These are phyloP conservation scores for Chaetodon trifascialis DNA, from an alignment of 2,113 vertebrate genomes.

Conservation along the genomic window DNA sequence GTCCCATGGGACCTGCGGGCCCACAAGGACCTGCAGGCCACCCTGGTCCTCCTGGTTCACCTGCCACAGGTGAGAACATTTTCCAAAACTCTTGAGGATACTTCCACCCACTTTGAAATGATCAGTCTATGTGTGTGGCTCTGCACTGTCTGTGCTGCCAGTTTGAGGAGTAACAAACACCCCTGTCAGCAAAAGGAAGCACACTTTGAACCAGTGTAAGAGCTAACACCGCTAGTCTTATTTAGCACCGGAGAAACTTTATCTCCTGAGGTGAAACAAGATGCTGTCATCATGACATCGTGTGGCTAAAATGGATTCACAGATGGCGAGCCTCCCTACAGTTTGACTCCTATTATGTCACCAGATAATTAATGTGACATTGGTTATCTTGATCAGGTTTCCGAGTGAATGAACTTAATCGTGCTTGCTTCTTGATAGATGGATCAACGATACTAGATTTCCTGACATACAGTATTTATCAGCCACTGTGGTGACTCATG, in stretches of 20 bases:
- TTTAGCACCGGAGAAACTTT: constrained; percentile 74
- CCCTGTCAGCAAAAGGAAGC: constrained; percentile 45
- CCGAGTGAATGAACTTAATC: constrained; percentile 46
- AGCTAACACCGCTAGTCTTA: constrained; percentile 61
- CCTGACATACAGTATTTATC: constrained; percentile 26
- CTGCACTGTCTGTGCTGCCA: not conserved
- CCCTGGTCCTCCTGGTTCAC: constrained; percentile 90
- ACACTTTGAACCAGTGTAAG: constrained; percentile 52
- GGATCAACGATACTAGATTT: constrained; percentile 32
- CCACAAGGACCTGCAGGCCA: constrained; percentile 91
- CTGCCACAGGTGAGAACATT: constrained; percentile 87
- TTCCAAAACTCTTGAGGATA: not conserved
- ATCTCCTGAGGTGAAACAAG: constrained; percentile 66
- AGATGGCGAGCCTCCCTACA: constrained; percentile 47
- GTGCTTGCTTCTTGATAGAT: constrained; percentile 59
- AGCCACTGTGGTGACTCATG: not conserved
- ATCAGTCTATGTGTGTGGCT: not conserved
- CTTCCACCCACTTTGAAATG: not conserved
- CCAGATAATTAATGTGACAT: constrained; percentile 66
- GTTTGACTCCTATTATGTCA: constrained; percentile 76
- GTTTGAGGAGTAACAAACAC: constrained; percentile 21
- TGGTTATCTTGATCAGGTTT: constrained; percentile 63
- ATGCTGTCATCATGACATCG: constrained; percentile 78
- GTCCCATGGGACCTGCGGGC: constrained; percentile 91
- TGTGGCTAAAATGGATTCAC: constrained; percentile 65